Conservation (phyloP, 2,888 invertebrate genomes). For the Nesidiocoris tenuis region DNA sequence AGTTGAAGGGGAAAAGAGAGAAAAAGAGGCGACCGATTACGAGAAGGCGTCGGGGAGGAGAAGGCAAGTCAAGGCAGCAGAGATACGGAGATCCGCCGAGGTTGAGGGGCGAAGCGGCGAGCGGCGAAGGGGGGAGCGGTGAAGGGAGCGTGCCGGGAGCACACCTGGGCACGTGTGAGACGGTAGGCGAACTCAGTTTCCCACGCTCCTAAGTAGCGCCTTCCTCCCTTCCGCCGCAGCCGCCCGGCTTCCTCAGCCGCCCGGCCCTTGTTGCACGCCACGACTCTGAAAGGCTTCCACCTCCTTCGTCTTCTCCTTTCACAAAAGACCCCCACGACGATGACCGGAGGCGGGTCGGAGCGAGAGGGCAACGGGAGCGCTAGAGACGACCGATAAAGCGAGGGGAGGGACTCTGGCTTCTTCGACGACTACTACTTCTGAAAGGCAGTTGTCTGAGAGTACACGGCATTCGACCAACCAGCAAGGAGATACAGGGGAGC, state of each 20-base stretch:
- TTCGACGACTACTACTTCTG: neutral
- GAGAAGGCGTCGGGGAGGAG: slow-evolving; percentile 1
- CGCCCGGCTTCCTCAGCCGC: neutral
- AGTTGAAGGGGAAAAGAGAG: slow-evolving; percentile 14
- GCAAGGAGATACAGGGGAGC: neutral
- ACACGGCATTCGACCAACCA: neutral
- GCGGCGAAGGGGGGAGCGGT: neutral
- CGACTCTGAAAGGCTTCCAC: slow-evolving; percentile 2
- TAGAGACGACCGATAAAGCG: neutral
- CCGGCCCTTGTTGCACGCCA: neutral
- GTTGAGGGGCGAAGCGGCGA: neutral
- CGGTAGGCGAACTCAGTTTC: slow-evolving; percentile 39
- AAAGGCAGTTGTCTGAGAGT: neutral
- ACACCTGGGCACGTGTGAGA: slow-evolving; percentile 44
- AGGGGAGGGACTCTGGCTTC: neutral
- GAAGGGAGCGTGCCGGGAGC: slow-evolving; percentile 41
- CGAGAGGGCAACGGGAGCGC: neutral
- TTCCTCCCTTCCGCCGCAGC: slow-evolving; percentile 12
- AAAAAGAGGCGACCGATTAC: slow-evolving; percentile 19
- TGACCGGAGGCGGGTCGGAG: neutral
- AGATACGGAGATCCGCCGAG: neutral
- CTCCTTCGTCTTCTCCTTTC: slow-evolving; percentile 19
- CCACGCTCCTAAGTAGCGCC: slow-evolving; percentile 42
- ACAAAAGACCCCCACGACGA: slow-evolving; percentile 1
- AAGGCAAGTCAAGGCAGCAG: neutral